Conservation (phyloP, 2,888 invertebrate species). For the Odontomyia ornata region DNA sequence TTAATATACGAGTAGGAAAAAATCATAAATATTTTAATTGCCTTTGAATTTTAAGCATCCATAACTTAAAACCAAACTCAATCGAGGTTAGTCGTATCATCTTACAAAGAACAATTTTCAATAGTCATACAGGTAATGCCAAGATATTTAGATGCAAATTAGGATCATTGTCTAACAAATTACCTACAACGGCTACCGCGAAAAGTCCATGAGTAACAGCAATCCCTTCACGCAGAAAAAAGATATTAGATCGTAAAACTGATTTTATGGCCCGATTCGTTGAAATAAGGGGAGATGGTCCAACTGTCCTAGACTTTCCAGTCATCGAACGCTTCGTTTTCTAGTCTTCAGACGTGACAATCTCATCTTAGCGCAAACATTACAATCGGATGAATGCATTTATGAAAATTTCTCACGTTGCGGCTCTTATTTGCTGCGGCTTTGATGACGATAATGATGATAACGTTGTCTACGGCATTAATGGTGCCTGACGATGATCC, state of each 20-base stretch:
- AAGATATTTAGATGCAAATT: conserved; percentile 40
- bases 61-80: too few relatives aligned
- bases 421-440: background rate
- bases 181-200: conserved; percentile 4
- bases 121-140: conserved; percentile 32
- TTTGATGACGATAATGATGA: conserved; percentile 31
- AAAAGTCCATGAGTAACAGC: conserved; percentile 2
- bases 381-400: background rate
- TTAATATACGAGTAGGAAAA: too few relatives aligned
- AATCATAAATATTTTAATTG: too few relatives aligned
- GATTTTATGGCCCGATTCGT: conserved; percentile 20
- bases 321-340: background rate
- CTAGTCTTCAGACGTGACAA: background rate
- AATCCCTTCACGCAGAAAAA: background rate
- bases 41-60: too few relatives aligned
- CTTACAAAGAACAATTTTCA: too few relatives aligned
- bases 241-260: background rate
- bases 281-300: background rate
- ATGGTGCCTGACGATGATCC: background rate
- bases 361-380: background rate
- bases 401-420: conserved; percentile 25
- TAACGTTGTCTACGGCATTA: background rate
- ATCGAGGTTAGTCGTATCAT: too few relatives aligned
- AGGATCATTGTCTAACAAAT: conserved; percentile 30
- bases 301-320: background rate